Conservation (phyloP, 2,113 vertebrate species). For the Sylvietta virens region DNA sequence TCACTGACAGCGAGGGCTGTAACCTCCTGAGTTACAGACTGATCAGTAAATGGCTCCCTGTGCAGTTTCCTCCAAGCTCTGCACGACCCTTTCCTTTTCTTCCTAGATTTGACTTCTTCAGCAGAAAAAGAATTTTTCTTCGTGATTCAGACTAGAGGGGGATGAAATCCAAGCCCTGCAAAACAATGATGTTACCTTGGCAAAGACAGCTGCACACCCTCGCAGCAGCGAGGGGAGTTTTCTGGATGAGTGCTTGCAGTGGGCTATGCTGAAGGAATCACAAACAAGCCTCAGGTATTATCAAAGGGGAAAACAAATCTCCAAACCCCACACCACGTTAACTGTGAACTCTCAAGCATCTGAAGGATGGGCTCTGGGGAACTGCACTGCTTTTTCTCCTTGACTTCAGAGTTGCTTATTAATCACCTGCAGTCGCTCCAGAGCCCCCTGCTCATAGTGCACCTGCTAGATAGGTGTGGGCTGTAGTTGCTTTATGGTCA, state of each 20-base stretch:
- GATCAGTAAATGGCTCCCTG: neutral
- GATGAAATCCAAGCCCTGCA: neutral
- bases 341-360: slow-evolving; percentile 36
- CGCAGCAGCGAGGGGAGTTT: neutral
- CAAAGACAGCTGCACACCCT: neutral
- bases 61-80: neutral
- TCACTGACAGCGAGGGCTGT: neutral
- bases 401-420: neutral
- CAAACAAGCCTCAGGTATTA: slow-evolving; percentile 44
- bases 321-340: neutral
- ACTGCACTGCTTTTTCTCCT: neutral
- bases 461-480: neutral
- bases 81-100: neutral
- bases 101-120: neutral
- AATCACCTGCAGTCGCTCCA: neutral
- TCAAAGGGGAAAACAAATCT: neutral
- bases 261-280: neutral
- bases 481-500: neutral
- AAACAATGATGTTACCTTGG: neutral
- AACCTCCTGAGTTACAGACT: neutral
- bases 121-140: neutral
- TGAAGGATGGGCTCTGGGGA: neutral
- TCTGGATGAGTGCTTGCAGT: neutral
- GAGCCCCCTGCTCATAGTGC: neutral
- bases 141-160: neutral